Evolutionary conservation across 1,140 invertebrate genomes (phyloP).

Genomic region (Mamestra configurata): DNA sequence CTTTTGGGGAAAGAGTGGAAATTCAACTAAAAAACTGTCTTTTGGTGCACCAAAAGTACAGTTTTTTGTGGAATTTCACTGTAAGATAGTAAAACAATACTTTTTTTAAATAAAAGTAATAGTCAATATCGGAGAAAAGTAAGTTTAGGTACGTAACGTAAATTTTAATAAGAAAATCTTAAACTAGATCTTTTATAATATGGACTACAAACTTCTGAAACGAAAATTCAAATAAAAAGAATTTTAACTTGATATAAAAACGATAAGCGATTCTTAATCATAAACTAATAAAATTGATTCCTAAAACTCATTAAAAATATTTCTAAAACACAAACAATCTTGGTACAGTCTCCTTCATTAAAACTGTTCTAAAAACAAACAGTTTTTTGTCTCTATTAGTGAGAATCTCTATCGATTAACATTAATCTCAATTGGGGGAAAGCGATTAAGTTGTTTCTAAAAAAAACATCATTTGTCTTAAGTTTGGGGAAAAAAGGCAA

Average conservation of each 20-base stretch:
- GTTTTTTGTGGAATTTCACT: too few species aligned
- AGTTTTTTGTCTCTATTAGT: constrained; percentile 53
- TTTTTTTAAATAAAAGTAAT: too few species aligned
- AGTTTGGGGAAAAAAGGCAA: background rate
- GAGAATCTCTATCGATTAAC: constrained; percentile 45
- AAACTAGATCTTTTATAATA: too few species aligned
- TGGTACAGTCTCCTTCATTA: background rate
- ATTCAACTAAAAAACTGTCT: too few species aligned
- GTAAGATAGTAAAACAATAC: too few species aligned
- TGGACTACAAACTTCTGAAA: background rate
- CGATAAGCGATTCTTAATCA: background rate
- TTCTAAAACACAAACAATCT: background rate
- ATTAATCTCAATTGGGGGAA: constrained; percentile 51
- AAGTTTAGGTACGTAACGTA: too few species aligned
- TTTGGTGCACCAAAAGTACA: background rate
- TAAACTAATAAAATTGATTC: background rate
- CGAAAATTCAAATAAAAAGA: background rate
- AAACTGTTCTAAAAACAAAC: constrained; percentile 21
- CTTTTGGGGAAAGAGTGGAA: background rate
- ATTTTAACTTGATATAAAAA: background rate
- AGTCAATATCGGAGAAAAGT: too few species aligned
- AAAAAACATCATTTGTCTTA: constrained; percentile 45
- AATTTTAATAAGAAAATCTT: too few species aligned
- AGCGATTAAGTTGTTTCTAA: constrained; percentile 51
- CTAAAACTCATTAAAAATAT: background rate